Evolutionary conservation across 2,888 invertebrate genomes (phyloP), one percentile per base, ranked within the genome.

Genomic region (Agriotes lineatus): DNA sequence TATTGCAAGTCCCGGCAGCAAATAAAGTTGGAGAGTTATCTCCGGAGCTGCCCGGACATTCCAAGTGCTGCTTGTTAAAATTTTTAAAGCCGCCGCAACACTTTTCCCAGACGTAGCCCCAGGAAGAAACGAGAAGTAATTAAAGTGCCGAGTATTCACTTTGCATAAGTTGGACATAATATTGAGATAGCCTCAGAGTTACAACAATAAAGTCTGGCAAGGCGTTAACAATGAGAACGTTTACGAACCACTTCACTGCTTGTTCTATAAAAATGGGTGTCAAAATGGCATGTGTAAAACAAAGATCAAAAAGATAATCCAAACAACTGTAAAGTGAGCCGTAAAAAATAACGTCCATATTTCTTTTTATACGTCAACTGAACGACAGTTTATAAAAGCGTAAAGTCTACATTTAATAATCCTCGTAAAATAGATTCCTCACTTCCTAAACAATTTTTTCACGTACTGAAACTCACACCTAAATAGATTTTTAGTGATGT

Each of bases 1-100:
- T 42, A 14, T 9, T 18, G 16, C 1, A 5, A 2, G 7, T 33
- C 33, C 16, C 52, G 10, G 33, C 52, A 33, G 5, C 33, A n/a
- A 33, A 52, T 52, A 52, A 52, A 33, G 52, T 52, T 52, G 16
- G 6, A 19, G 22, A 52, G 52, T 33, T 52, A 52, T 52, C 33
- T 52, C 25, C 25, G 10, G 20, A 48, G n/a, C 48, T 22, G 48
- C 25, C 48, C 48, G 48, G 48, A 22, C 48, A 10, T 48, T 48
- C 48, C 48, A 48, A 48, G 48, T 48, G 22, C 14, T n/a, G 48
- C 42, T 42, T 18, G 42, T 42, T 42, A 42, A 42, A 12, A 42
- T 16, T 42, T 42, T 42, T 42, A 18, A 42, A 9, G 9, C 9
- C 9, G 16, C 14, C 42, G 16, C 42, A 3, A 42, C 14, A 9